Conservation (phyloP, 2,888 invertebrate species). For the Oithona nana region DNA sequence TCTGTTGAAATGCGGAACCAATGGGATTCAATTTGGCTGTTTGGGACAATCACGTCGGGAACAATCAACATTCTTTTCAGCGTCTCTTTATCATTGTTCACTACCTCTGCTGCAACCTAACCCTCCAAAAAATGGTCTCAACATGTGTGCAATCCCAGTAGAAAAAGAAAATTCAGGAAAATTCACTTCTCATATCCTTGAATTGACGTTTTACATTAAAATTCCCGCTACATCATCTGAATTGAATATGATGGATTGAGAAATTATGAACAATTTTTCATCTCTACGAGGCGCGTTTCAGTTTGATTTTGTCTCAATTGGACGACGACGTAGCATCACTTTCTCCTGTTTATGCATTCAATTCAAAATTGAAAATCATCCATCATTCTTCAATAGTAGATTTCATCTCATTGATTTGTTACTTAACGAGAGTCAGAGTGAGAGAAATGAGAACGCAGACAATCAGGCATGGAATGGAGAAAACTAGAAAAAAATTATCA, state of each 20-base stretch:
- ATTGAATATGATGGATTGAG: neutral
- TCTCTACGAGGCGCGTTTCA: too few species aligned
- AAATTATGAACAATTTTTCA: neutral
- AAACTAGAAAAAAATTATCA: too few species aligned
- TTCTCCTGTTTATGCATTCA: neutral
- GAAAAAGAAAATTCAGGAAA: too few species aligned
- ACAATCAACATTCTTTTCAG: neutral
- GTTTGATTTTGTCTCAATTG: neutral
- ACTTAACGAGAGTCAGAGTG: too few species aligned
- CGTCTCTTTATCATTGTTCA: neutral
- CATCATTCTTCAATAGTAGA: neutral
- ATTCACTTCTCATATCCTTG: too few species aligned
- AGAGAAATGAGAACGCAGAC: too few species aligned
- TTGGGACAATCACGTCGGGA: neutral
- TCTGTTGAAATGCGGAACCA: constrained; percentile 2
- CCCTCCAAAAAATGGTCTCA: too few species aligned
- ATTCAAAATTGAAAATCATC: neutral
- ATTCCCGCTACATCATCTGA: neutral
- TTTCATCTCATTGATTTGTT: too few species aligned
- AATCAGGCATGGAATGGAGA: too few species aligned
- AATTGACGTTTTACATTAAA: neutral
- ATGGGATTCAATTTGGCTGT: constrained; percentile 9
- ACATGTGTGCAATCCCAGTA: too few species aligned
- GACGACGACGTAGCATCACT: too few species aligned
- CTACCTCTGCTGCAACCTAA: too few species aligned